These are phyloP conservation scores for Empidonax alnorum DNA, from an alignment of 2,113 vertebrate genomes.

Conservation along the genomic window DNA sequence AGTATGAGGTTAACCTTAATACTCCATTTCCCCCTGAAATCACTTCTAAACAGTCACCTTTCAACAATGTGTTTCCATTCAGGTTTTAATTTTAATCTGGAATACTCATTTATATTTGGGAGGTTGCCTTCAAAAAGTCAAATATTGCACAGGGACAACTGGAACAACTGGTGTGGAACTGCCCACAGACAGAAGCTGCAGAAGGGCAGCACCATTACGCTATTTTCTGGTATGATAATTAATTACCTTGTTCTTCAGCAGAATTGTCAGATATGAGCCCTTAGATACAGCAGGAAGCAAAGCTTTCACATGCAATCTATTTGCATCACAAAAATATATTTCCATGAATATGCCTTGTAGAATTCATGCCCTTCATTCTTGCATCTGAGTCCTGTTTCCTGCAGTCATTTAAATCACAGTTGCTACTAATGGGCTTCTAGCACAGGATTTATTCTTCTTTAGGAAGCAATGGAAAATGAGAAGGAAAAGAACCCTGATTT, in stretches of 20 bases:
- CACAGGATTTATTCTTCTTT: not conserved
- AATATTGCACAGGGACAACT: not conserved
- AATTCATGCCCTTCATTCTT: not conserved
- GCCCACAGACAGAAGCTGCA: not conserved
- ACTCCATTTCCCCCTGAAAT: not conserved
- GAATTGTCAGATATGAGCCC: not conserved
- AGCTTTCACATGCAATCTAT: not conserved
- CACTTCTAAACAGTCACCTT: not conserved
- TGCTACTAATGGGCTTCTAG: not conserved
- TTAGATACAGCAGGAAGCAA: not conserved
- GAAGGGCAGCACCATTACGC: not conserved
- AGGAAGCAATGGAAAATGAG: not conserved
- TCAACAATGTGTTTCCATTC: not conserved
- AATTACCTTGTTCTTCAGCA: conserved; percentile 19
- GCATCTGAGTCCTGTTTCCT: not conserved
- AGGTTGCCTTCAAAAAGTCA: not conserved
- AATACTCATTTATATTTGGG: not conserved
- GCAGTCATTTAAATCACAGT: not conserved
- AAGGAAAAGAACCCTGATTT: not conserved
- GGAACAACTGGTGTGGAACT: not conserved
- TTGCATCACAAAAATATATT: not conserved
- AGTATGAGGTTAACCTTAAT: not conserved
- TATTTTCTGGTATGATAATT: conserved; percentile 2
- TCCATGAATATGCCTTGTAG: not conserved
- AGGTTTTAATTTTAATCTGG: conserved; percentile 4